These are phyloP conservation scores for Amiota minor DNA, from an alignment of 2,888 invertebrate species.

Conservation along the genomic window DNA sequence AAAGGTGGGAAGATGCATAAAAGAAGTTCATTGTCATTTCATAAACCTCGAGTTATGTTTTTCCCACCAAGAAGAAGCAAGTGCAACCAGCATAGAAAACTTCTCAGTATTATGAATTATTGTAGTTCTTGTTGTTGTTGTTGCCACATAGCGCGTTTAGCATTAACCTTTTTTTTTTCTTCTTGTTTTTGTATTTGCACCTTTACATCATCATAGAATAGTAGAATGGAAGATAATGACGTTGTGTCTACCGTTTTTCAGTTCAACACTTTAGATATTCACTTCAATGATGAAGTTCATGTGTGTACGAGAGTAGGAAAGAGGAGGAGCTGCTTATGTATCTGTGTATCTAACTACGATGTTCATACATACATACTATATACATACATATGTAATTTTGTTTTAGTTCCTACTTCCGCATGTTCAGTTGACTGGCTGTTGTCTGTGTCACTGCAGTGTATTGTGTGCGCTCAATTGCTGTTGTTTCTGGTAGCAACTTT, in stretches of 20 bases:
- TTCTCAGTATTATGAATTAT: slow-evolving; percentile 12
- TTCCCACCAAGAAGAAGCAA: slow-evolving; percentile 12
- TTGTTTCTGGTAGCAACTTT: slow-evolving; percentile 12
- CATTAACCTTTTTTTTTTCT: not conserved
- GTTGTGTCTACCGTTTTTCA: not conserved
- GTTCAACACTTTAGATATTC: not conserved
- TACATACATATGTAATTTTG: slow-evolving; percentile 5
- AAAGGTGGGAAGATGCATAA: not conserved
- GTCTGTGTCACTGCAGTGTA: not conserved
- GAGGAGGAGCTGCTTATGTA: not conserved
- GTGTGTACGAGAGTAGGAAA: not conserved
- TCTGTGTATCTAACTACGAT: not conserved
- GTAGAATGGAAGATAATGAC: not conserved
- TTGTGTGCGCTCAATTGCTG: slow-evolving; percentile 11
- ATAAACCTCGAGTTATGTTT: not conserved
- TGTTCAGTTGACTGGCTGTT: not conserved
- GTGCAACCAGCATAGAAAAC: slow-evolving; percentile 21
- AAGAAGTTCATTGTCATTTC: slow-evolving; percentile 28
- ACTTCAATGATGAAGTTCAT: slow-evolving; percentile 24
- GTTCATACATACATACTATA: not conserved
- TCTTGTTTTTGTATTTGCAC: not conserved
- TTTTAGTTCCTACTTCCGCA: slow-evolving; percentile 24
- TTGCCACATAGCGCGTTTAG: slow-evolving; percentile 9
- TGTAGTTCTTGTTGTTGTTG: not conserved
- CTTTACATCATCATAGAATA: not conserved